Evolutionary conservation across 2,113 vertebrate species (phyloP), one percentile per base, ranked within the genome.

Genomic region (Ploceus nigricollis): DNA sequence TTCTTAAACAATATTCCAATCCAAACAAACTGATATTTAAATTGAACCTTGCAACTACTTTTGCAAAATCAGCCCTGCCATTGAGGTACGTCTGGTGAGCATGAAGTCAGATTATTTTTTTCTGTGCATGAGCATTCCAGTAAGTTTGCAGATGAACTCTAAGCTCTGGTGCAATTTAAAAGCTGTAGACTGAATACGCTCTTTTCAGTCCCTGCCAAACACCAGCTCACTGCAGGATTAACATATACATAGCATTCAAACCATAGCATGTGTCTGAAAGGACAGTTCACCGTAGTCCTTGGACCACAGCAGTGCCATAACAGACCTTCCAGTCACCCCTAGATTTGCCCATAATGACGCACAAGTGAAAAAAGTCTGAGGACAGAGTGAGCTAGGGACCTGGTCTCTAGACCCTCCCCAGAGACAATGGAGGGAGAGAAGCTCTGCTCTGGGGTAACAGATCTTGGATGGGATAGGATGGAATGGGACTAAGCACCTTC

Each of bases 11-110:
- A 90, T 47, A 76, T 45, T 60, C 73, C 54, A 63, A 20, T 71
- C 20, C 85, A 93, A 92, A 91, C 28, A 97, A 77, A 75, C 6
- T 66, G 50, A 93, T 90, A 57, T 93, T 94, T 87, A 78, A 75
- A 91, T 39, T 64, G 30, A 24, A 65, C 39, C 27, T 87, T 80
- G 27, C 23, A 75, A 87, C 53, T 84, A 23, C 42, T 94, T 81
- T 88, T 60, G 69, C 61, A 82, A 66, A 96, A 66, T 51, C 71
- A 94, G 42, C 48, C 37, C 77, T 95, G 78, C 35, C 7, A 6
- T 54, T 91, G 61, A 89, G 72, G 53, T 92, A 85, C 20, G 17
- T 77, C 64, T 93, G 50, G 57, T 58, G 45, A 88, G 61, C 65
- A 66, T 50, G 69, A 47, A 88, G 57, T 87, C 84, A 87, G 73